Evolutionary conservation across 2,888 invertebrate genomes (phyloP).

Genomic region (Marronus borbonicus): DNA sequence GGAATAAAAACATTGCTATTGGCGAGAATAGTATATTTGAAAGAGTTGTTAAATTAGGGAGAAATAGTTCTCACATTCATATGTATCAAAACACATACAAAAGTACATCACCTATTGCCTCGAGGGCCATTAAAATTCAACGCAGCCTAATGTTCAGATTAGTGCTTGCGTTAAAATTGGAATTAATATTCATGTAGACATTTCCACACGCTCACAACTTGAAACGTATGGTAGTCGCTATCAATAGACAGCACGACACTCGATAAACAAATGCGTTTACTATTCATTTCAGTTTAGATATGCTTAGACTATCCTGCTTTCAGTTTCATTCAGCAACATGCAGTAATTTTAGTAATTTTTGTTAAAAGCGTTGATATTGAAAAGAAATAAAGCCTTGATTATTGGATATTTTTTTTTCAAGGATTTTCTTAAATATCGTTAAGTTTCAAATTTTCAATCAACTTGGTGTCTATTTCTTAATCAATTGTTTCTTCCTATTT

Average conservation of each 20-base stretch:
- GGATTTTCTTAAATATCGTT: background rate
- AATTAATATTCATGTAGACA: conserved; percentile 35
- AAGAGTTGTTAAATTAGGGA: too few species aligned
- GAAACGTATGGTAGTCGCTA: conserved; percentile 12
- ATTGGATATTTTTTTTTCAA: background rate
- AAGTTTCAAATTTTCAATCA: background rate
- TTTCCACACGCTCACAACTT: conserved; percentile 18
- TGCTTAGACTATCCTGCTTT: background rate
- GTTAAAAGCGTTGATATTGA: background rate
- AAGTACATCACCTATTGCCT: background rate
- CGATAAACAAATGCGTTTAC: conserved; percentile 21
- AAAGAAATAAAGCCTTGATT: background rate
- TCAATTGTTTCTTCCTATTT: background rate
- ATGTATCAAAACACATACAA: background rate
- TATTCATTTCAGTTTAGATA: background rate
- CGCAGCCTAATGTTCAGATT: conserved; percentile 20
- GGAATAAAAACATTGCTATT: too few species aligned
- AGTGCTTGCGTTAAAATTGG: conserved; percentile 21
- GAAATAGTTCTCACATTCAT: background rate
- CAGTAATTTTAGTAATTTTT: background rate
- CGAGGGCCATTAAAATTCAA: conserved; percentile 24
- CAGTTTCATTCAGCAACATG: background rate
- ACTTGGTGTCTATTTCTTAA: background rate
- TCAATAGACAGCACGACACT: conserved; percentile 11
- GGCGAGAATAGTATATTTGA: too few species aligned